Evolutionary conservation across 2,113 vertebrate species (phyloP).

Genomic region (Corapipo altera): DNA sequence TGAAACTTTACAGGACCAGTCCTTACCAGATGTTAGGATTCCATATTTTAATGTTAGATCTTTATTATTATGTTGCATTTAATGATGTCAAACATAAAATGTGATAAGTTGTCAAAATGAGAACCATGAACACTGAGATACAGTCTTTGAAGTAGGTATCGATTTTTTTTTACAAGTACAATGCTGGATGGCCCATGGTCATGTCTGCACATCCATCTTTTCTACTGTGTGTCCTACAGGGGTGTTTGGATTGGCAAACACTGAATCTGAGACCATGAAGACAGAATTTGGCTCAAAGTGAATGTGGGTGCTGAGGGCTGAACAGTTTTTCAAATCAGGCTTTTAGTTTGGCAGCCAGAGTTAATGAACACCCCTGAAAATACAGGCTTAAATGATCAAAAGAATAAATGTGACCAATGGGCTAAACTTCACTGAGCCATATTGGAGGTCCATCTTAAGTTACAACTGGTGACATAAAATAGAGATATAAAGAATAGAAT

Average conservation of each 20-base stretch:
- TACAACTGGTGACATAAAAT: not conserved
- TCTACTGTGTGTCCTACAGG: not conserved
- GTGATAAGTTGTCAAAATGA: not conserved
- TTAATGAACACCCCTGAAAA: not conserved
- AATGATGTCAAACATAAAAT: not conserved
- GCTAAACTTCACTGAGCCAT: not conserved
- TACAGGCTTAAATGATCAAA: not conserved
- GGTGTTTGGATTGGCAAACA: fast-evolving
- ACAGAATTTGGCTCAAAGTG: not conserved
- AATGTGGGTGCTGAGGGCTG: not conserved
- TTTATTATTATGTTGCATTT: not conserved
- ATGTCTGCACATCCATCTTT: not conserved
- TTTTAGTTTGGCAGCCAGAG: not conserved
- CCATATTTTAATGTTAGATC: not conserved
- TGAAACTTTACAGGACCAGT: not conserved
- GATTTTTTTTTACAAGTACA: not conserved
- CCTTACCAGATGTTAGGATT: not conserved
- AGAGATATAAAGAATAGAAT: not conserved
- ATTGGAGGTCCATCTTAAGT: not conserved
- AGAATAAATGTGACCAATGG: not conserved
- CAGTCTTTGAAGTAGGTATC: not conserved
- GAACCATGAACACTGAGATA: not conserved
- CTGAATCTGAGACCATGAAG: not conserved
- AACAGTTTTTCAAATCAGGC: not conserved
- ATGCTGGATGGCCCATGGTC: not conserved